phyloP scores from a whole-genome alignment of 2,113 vertebrate species.

The Lophotis ruficrista region DNA sequence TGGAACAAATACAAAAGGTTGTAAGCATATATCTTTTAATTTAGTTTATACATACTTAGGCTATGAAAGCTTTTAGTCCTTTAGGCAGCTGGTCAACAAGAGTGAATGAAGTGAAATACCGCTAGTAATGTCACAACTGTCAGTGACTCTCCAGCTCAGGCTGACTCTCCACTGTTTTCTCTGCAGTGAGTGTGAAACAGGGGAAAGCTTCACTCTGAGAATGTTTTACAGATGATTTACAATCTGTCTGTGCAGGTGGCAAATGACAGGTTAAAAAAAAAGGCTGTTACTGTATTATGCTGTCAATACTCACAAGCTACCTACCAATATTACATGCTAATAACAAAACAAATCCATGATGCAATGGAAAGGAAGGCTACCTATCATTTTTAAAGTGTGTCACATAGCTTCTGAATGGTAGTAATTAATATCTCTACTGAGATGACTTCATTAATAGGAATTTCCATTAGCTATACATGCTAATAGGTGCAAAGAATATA shows the following conservation, averaged over 20 bases:
- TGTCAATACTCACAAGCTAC: background rate
- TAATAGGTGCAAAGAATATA: background rate
- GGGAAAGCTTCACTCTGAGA: background rate
- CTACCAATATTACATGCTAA: background rate
- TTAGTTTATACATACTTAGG: background rate
- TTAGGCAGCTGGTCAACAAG: background rate
- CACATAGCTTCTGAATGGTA: background rate
- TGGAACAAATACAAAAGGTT: background rate
- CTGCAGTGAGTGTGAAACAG: background rate
- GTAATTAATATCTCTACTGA: constrained; percentile 1
- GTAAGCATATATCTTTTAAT: background rate
- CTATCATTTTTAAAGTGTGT: constrained; percentile 14
- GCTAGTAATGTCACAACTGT: background rate
- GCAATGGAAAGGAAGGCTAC: constrained; percentile 2
- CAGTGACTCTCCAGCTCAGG: background rate
- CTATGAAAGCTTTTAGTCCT: background rate
- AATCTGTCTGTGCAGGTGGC: background rate
- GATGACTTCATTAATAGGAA: constrained; percentile 25
- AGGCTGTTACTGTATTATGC: background rate
- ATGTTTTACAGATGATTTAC: background rate
- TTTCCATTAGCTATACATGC: background rate
- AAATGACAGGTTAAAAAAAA: background rate
- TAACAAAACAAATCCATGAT: constrained; percentile 15
- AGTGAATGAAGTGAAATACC: background rate
- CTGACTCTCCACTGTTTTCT: background rate